These are phyloP conservation scores for Panthera uncia DNA, from an alignment of 2,113 vertebrate species.

Conservation along the genomic window DNA sequence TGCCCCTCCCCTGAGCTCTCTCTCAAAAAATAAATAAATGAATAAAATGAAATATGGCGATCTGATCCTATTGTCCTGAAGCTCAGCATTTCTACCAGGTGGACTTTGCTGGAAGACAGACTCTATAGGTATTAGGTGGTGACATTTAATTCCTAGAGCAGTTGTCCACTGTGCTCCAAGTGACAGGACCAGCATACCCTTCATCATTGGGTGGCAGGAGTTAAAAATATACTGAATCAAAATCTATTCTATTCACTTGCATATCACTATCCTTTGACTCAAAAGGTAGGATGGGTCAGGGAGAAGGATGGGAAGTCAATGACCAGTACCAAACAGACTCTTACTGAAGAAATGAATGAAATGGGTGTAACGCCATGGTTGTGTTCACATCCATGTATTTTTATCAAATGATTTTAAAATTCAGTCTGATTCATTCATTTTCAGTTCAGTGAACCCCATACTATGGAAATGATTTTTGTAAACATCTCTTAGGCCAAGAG, in stretches of 20 bases:
- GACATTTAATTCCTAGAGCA: not conserved
- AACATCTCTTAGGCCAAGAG: slow-evolving; percentile 11
- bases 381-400: not conserved
- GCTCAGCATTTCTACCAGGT: not conserved
- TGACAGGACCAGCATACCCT: not conserved
- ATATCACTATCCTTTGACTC: not conserved
- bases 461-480: slow-evolving; percentile 11
- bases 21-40: too few relatives aligned
- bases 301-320: not conserved
- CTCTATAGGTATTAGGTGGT: not conserved
- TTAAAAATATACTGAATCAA: too few relatives aligned
- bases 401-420: slow-evolving; percentile 30
- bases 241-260: not conserved
- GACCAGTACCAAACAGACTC: not conserved
- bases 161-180: not conserved
- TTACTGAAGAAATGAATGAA: not conserved
- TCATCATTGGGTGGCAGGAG: not conserved
- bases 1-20: too few relatives aligned
- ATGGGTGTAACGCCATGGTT: not conserved
- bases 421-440: slow-evolving; percentile 8
- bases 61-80: not conserved
- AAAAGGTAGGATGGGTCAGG: too few relatives aligned
- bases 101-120: not conserved
- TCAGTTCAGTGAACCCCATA: not conserved
- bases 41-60: not conserved